Conservation (phyloP, 1,140 invertebrate species). For the Myzus persicae region DNA sequence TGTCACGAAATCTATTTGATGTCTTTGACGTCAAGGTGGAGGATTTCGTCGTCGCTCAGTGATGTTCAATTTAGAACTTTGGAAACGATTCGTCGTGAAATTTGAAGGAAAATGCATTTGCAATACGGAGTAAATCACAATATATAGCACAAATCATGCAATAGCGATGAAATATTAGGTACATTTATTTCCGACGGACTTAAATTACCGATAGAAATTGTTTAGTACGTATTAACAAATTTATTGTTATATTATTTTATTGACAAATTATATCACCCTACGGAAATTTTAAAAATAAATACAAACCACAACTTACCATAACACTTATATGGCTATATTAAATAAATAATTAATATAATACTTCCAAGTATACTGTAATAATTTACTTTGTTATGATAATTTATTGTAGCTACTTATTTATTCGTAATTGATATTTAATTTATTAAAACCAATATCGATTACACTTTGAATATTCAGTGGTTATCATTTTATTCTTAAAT, state of each 20-base stretch:
- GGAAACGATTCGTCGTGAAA: background rate
- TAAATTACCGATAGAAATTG: background rate
- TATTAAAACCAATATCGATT: background rate
- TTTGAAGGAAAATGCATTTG: background rate
- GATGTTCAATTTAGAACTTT: background rate
- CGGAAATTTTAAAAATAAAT: background rate
- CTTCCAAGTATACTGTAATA: background rate
- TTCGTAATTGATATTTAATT: background rate
- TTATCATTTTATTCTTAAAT: background rate
- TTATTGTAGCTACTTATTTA: background rate
- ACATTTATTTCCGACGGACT: background rate
- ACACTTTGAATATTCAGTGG: background rate
- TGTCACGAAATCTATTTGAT: background rate
- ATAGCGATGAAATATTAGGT: background rate
- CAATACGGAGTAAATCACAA: background rate
- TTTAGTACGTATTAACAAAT: background rate
- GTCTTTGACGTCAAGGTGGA: background rate
- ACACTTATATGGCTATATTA: background rate
- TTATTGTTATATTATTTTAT: background rate
- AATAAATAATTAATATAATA: background rate
- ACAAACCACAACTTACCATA: background rate
- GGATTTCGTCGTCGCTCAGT: background rate
- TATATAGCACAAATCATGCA: background rate
- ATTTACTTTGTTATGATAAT: background rate
- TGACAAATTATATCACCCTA: background rate